Conservation (phyloP, 2,888 invertebrate species). For the Boloria selene region DNA sequence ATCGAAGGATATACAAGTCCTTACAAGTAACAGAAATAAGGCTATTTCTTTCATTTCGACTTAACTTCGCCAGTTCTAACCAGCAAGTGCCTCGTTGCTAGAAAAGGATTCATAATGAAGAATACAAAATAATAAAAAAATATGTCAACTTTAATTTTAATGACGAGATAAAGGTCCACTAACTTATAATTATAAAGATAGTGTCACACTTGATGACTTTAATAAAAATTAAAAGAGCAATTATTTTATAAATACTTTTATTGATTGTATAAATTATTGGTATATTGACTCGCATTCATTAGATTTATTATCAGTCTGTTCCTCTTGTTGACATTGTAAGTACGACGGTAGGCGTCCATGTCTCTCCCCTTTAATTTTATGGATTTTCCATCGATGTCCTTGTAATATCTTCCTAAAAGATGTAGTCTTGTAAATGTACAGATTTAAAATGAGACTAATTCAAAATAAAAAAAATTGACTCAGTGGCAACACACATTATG, state of each 20-base stretch:
- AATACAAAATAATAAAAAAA: constrained; percentile 10
- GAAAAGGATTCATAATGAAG: constrained; percentile 8
- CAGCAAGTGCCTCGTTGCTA: constrained; percentile 4
- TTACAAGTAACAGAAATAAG: constrained; percentile 46
- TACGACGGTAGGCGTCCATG: constrained; percentile 71
- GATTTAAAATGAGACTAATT: too few species aligned
- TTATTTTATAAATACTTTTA: constrained; percentile 24
- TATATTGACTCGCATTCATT: constrained; percentile 22
- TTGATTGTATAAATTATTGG: constrained; percentile 23
- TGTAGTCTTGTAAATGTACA: too few species aligned
- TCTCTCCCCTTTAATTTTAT: constrained; percentile 71
- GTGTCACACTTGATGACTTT: neutral
- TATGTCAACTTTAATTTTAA: constrained; percentile 32
- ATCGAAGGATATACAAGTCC: constrained; percentile 56
- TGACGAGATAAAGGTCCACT: constrained; percentile 34
- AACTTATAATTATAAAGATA: constrained; percentile 14
- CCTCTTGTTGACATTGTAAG: constrained; percentile 59
- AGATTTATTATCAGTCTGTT: constrained; percentile 27
- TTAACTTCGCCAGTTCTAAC: constrained; percentile 2
- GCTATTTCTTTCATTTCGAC: constrained; percentile 30
- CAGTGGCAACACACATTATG: too few species aligned
- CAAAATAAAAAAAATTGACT: too few species aligned
- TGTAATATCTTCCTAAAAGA: constrained; percentile 69
- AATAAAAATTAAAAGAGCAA: constrained; percentile 8
- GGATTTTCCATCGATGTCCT: constrained; percentile 71